Base-by-base conservation (phyloP, 2,113 vertebrate genomes). In the Steatornis caripensis region DNA sequence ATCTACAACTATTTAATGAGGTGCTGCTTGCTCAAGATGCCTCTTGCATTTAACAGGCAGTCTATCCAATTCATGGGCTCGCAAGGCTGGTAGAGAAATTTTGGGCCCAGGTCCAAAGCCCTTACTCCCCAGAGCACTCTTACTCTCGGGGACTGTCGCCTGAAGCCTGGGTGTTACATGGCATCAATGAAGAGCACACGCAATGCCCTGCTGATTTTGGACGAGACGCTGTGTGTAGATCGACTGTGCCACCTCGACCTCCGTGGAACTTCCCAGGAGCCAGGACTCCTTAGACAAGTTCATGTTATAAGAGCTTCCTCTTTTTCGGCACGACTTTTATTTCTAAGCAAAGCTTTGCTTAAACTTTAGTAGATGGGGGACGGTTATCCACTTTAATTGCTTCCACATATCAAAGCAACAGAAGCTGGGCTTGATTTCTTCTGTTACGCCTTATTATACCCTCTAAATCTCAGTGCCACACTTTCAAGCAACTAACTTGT, bases 161-260 rank as follows among this genome's bases (percentile, higher is more conserved):
- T 32, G 46, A 58, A 94, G 71, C 46, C 29, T 20, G 11, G 10
- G 32, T 11, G 57, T 18, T 5, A 55, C 24, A 4, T 0, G 1
- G 62, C 41, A 32, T 10, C 66, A 60, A 32, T 17, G 62, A 88
- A 3, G 5, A 1, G 2, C 36, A 62, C 55, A 58, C 6, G 32
- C 10, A 51, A 0, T 1, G 23, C 10, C 37, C 48, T 0, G 0
- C 3, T 9, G n/a, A n/a, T 30, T 60, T 54, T 36, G 51, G 21
- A 77, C 51, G 23, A 65, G 54, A 34, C 16, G 53, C 55, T 8
- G 14, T 11, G 41, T 46, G 30, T 37, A 69, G 65, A 65, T 23
- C 1, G 0, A 41, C 5, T 45, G 20, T 1, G 2, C 8, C n/a
- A 65, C 30, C 27, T 68, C 8, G 8, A 43, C 9, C 62, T 53